Conservation (phyloP, 2,113 vertebrate genomes). For the Centrocercus urophasianus region DNA sequence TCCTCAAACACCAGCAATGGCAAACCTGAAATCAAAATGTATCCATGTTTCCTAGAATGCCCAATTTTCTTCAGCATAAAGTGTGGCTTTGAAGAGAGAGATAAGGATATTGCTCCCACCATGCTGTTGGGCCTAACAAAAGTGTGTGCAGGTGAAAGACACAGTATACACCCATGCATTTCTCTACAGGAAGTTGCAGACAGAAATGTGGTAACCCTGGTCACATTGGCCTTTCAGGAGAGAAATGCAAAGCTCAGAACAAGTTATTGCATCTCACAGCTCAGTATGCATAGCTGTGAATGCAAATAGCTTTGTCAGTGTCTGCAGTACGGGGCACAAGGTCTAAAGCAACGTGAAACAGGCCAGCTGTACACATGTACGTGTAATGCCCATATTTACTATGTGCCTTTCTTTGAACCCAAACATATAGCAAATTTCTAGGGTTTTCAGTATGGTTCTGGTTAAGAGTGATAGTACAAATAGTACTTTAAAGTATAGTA, state of each 20-base stretch:
- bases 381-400: not conserved
- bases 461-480: not conserved
- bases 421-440: not conserved
- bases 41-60: accelerated
- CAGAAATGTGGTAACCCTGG: not conserved
- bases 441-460: not conserved
- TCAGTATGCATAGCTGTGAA: not conserved
- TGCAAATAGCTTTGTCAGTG: not conserved
- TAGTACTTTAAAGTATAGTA: no score
- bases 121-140: not conserved
- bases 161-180: not conserved
- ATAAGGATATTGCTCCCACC: not conserved
- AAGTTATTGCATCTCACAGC: not conserved
- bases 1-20: not conserved
- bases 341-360: not conserved
- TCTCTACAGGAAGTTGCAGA: not conserved
- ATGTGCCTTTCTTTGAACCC: not conserved
- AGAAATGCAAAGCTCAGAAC: not conserved
- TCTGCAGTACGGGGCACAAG: not conserved
- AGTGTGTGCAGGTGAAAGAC: not conserved
- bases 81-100: not conserved
- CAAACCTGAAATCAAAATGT: not conserved
- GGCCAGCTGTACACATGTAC: not conserved
- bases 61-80: not conserved
- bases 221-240: not conserved